These are phyloP conservation scores for Microcebus ravelobensis DNA, from an alignment of 2,113 vertebrate genomes.

Conservation along the genomic window DNA sequence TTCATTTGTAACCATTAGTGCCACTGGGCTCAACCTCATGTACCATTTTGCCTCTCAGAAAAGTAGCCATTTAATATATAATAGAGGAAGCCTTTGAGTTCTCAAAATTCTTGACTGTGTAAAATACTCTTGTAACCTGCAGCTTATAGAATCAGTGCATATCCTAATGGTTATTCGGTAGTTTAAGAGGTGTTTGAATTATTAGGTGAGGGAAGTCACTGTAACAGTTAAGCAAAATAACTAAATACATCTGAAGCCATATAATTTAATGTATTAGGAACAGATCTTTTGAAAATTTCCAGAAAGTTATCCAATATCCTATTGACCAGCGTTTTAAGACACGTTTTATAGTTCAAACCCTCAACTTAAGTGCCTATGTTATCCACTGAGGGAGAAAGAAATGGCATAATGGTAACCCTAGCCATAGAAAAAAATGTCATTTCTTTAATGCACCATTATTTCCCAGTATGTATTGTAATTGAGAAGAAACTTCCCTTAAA, in stretches of 20 bases:
- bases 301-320: constrained; percentile 77
- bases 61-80: constrained; percentile 56
- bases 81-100: constrained; percentile 66
- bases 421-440: constrained; percentile 29
- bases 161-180: constrained; percentile 70
- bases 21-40: neutral
- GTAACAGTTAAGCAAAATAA: constrained; percentile 75
- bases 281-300: constrained; percentile 78
- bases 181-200: constrained; percentile 82
- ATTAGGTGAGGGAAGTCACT: constrained; percentile 79
- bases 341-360: constrained; percentile 69
- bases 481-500: constrained; percentile 79
- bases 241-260: constrained; percentile 78
- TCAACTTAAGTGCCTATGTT: constrained; percentile 57
- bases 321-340: constrained; percentile 69
- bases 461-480: constrained; percentile 72
- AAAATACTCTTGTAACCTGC: constrained; percentile 70
- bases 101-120: constrained; percentile 68
- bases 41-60: constrained; percentile 12
- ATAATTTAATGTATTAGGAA: constrained; percentile 79
- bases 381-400: constrained; percentile 57
- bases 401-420: constrained; percentile 52
- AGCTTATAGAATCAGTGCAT: constrained; percentile 69
- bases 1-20: neutral
- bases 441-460: constrained; percentile 70